Base-by-base conservation (phyloP, 2,797 vertebrate species). In the Microcaecilia unicolor region DNA sequence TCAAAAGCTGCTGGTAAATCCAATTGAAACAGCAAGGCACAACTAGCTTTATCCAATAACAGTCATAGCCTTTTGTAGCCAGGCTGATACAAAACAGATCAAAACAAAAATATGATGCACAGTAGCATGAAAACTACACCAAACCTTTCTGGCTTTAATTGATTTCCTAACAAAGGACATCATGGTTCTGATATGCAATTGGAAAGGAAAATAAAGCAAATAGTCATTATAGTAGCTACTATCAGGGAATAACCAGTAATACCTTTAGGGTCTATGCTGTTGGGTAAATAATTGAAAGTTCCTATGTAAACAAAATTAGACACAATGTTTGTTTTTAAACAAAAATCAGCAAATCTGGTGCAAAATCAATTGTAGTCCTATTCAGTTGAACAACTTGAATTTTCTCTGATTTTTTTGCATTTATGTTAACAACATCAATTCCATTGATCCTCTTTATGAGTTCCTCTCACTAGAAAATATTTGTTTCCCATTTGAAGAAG, bases 401-500 rank as follows among this genome's bases (percentile, higher is more conserved):
- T 47, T 43, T 40, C 22, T 54, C 47, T 48, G 40, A 47, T 48
- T 61, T 65, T 51, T 21, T 31, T 22, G 39, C 29, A 15, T 37
- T 15, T 31, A n/a, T 18, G 32, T 44, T 52, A n/a, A 38, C 5
- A 24, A 20, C 33, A 27, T 34, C 24, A 41, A 7, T 9, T 41
- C 44, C 25, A 46, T 1, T 3, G 22, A 33, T 44, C 31, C n/a
- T 26, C 20, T 19, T 33, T 9, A 25, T 30, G 38, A 41, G 13
- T 20, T 41, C 35, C 29, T 28, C 5, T 18, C 37, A 32, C 25
- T 24, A 19, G 14, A 36, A 28, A 39, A 24, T 19, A n/a, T 22
- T 26, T 17, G 28, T 46, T 25, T 22, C 20, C 12, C 15, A 37
- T n/a, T n/a, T 14, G 13, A 23, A 32, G n/a, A 28, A 27, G 19